Base-by-base conservation (phyloP, 2,888 invertebrate genomes). In the Leptopilina myrica region DNA sequence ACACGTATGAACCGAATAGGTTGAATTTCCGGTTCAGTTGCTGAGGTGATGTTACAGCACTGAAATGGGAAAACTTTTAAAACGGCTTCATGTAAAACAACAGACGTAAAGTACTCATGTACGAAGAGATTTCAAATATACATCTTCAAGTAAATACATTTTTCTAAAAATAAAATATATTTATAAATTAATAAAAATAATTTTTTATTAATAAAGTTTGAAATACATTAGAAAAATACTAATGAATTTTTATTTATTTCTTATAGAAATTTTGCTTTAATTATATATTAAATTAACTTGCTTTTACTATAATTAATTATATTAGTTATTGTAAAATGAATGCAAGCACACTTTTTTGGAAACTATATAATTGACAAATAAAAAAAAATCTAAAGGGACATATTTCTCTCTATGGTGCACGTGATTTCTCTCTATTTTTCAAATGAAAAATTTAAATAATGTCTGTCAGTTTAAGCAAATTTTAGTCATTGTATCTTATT, bases 51-150 rank as follows among this genome's bases (percentile, higher is more conserved):
- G 67, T 40, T 59, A 59, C 66, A 67, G 40, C 56, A 56, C 77
- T 56, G 67, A 77, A 67, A 77, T 77, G 77, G 67, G 77, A 77
- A 77, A 77, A 77, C 77, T 77, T 77, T 77, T 67, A 33, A 77
- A 77, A 40, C 67, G 26, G 56, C 43, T 43, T 33, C 56, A 14
- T 56, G 33, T 53, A 73, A 67, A 40, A 77, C 66, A 43, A 56
- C 64, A 46, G 77, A 40, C 15, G 43, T 64, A 66, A 40, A 66
- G 65, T 64, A 77, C 65, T 56, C 56, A 56, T n/a, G 12, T 77
- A 33, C 33, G 6, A 20, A 20, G 12, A 59, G 11, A 40, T 75
- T 75, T 46, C n/a, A 49, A 53, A 53, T 20, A 46, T 75, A 59
- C 5, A 26, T 26, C 67, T 33, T 26, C 5, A 3, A 40, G 15